Percentiles rank a stretch among this genome's conserved stretches.
Conservation (phyloP, 2,888 invertebrate species). For the Gibbula magus region DNA sequence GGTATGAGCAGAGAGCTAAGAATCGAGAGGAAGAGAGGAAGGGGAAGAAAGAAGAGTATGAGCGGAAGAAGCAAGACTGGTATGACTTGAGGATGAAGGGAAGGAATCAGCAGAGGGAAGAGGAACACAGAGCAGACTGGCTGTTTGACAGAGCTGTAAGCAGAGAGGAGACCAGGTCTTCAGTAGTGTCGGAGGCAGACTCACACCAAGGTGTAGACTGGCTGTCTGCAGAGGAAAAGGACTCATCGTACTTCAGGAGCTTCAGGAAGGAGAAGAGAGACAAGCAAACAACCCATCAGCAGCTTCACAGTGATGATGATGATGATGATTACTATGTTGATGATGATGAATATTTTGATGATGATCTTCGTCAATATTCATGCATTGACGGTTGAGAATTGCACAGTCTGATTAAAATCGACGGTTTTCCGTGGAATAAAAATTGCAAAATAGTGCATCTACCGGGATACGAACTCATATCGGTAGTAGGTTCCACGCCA, state of each 20-base stretch:
- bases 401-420: too few relatives aligned
- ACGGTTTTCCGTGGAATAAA: too few relatives aligned
- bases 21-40: neutral
- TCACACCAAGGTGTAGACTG: neutral
- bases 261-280: neutral
- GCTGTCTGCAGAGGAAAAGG: neutral
- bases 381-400: too few relatives aligned
- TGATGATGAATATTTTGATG: neutral
- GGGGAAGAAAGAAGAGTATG: neutral
- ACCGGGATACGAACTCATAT: too few relatives aligned
- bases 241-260: neutral
- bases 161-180: neutral
- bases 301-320: neutral
- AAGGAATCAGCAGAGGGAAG: neutral
- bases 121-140: slow-evolving; percentile 23
- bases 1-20: neutral
- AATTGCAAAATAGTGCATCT: too few relatives aligned
- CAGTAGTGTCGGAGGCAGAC: neutral
- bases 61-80: neutral
- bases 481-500: too few relatives aligned
- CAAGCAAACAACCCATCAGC: neutral
- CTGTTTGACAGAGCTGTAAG: slow-evolving; percentile 24
- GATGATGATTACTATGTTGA: neutral
- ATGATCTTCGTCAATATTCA: neutral
- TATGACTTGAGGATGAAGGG: neutral